Conservation (phyloP, 2,888 invertebrate species). For the Drosophila neonasuta region DNA sequence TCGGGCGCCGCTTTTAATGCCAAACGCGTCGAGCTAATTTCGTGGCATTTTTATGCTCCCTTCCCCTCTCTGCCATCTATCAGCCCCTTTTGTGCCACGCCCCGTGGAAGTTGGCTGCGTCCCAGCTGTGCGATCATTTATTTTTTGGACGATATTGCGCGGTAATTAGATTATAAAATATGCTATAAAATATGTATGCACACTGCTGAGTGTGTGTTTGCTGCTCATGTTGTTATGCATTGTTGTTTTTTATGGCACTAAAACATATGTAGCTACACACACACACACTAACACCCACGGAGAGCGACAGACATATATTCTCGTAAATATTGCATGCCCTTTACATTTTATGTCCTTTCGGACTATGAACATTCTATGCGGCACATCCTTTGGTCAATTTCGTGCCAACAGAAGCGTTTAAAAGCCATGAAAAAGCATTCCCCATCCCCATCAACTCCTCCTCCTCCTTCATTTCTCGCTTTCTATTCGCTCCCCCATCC, state of each 20-base stretch:
- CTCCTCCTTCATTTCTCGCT: background rate
- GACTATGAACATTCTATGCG: slow-evolving; percentile 44
- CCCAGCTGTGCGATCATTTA: slow-evolving; percentile 74
- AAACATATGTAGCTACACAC: slow-evolving; percentile 64
- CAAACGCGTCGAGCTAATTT: slow-evolving; percentile 75
- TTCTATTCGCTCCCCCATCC: background rate
- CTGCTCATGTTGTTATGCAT: slow-evolving; percentile 58
- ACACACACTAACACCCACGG: slow-evolving; percentile 2
- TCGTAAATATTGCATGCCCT: slow-evolving; percentile 48
- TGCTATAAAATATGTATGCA: slow-evolving; percentile 72
- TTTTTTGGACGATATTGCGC: slow-evolving; percentile 64
- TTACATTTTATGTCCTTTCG: slow-evolving; percentile 48
- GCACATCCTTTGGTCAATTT: slow-evolving; percentile 70
- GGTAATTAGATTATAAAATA: slow-evolving; percentile 80
- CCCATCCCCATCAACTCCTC: background rate
- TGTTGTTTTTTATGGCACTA: slow-evolving; percentile 66
- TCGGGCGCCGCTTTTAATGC: slow-evolving; percentile 73
- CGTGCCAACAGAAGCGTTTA: slow-evolving; percentile 65
- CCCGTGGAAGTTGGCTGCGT: slow-evolving; percentile 27
- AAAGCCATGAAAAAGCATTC: slow-evolving; percentile 67
- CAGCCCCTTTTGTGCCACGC: slow-evolving; percentile 29
- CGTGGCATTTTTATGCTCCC: slow-evolving; percentile 70
- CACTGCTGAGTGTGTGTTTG: slow-evolving; percentile 6
- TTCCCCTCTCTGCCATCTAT: slow-evolving; percentile 9
- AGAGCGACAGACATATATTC: background rate